Evolutionary conservation across 2,888 invertebrate species (phyloP).

Genomic region (Conchocele bisecta): DNA sequence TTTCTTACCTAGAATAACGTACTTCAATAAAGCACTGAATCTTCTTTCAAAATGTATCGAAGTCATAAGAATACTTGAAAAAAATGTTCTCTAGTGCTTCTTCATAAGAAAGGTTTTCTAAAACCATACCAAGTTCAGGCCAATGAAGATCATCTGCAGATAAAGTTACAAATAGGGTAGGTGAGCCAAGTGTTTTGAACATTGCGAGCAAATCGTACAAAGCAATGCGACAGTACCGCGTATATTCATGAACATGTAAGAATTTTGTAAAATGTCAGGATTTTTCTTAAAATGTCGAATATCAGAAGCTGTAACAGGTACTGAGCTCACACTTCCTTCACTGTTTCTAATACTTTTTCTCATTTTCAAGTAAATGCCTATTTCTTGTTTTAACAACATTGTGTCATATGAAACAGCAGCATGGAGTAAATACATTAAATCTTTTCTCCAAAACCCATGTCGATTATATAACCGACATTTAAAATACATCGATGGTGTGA

Average conservation of each 20-base stretch:
- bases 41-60: slow-evolving; percentile 48
- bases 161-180: slow-evolving; percentile 48
- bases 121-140: slow-evolving; percentile 43
- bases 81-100: slow-evolving; percentile 19
- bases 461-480: no score
- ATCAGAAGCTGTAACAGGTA: no score
- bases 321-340: no score
- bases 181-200: slow-evolving; percentile 41
- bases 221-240: slow-evolving; percentile 47
- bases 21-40: slow-evolving; percentile 30
- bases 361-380: no score
- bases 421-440: no score
- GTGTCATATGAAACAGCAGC: no score
- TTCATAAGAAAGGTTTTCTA: slow-evolving; percentile 25
- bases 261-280: no score
- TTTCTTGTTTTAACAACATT: no score
- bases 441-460: no score
- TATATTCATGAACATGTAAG: slow-evolving; percentile 60
- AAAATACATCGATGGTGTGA: no score
- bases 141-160: slow-evolving; percentile 58
- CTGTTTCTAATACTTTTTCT: no score
- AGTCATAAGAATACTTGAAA: slow-evolving; percentile 14
- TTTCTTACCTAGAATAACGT: slow-evolving; percentile 5
- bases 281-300: no score
- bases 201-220: slow-evolving; percentile 45